Evolutionary conservation across 2,113 vertebrate genomes (phyloP).

Genomic region (Pungitius pungitius): DNA sequence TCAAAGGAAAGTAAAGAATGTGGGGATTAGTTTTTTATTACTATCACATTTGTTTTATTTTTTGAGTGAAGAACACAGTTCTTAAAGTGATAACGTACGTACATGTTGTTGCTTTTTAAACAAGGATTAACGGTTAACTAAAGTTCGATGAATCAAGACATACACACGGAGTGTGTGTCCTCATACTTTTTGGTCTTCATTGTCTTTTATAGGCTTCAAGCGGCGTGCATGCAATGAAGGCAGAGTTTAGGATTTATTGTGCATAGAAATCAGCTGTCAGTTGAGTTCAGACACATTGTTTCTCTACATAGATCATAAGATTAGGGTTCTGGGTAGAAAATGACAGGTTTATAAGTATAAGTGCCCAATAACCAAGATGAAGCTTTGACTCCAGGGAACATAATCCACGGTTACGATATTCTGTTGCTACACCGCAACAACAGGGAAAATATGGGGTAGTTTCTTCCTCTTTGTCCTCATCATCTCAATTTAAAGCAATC

Average conservation of each 20-base stretch:
- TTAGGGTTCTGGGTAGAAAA: neutral
- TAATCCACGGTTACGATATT: neutral
- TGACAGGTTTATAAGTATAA: neutral
- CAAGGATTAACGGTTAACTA: too few species aligned
- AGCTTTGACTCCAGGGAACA: neutral
- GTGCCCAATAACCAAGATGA: neutral
- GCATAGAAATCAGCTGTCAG: slow-evolving; percentile 18
- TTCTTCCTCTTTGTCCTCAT: neutral
- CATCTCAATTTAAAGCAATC: neutral
- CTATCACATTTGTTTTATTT: too few species aligned
- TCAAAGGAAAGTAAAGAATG: neutral
- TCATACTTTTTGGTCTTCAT: slow-evolving; percentile 5
- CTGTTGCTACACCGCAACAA: neutral
- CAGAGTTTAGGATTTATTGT: slow-evolving; percentile 26
- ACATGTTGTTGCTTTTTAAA: slow-evolving; percentile 1
- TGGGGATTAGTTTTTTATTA: neutral
- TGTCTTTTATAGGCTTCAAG: slow-evolving; percentile 42
- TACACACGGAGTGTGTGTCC: slow-evolving; percentile 23
- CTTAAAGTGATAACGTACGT: too few species aligned
- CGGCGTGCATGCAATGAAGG: slow-evolving; percentile 20
- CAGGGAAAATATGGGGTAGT: neutral
- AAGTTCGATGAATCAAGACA: neutral
- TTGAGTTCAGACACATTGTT: slow-evolving; percentile 27
- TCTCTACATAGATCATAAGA: neutral
- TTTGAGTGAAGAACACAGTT: too few species aligned